Base-by-base conservation (phyloP, 2,888 invertebrate species). In the Euproctis similis region DNA sequence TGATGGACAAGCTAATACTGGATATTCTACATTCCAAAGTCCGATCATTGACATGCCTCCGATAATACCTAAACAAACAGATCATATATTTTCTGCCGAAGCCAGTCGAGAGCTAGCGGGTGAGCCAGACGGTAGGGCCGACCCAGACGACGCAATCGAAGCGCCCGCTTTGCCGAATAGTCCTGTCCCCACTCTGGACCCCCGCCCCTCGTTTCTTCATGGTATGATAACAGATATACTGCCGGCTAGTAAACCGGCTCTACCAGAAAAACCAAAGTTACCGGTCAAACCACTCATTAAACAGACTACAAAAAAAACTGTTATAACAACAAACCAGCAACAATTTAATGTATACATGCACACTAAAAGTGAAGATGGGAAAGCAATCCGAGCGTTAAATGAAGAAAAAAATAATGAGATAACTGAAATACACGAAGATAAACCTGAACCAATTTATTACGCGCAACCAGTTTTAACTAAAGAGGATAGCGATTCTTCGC, bases 41-140 rank as follows among this genome's bases (percentile, higher is more conserved):
- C 80, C 81, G 34, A 77, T 85, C 36, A 73, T 82, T 41, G 84
- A 85, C 49, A 66, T 85, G 74, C 84, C 85, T 26, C 44, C 73
- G 10, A 84, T 85, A 40, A 57, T 84, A 39, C 75, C 84, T 5
- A 84, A 84, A 56, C 67, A 70, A 37, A 46, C 67, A 21, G 81
- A 81, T 42, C 59, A 59, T 36, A 59, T 85, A 27, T 85, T 85
- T 56, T 82, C 85, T 7, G 76, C 78, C n/a, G 85, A 86, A 56
- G 88, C 89, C 26, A 92, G 91, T 60, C 85, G 94, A 13, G 94
- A 94, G 56, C 74, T 91, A 43, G 94, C 93, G 5, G 94, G 94
- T 5, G 94, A 93, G 54, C 94, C 94, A 1, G 94, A 94, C 54
- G 94, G 94, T n/a, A 88, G 92, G 48, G 93, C 94, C 8, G 94